Percentiles rank a stretch among this genome's conserved stretches.
phyloP scores from a whole-genome alignment of 2,888 invertebrate genomes.

The Habroteleia sp. region DNA sequence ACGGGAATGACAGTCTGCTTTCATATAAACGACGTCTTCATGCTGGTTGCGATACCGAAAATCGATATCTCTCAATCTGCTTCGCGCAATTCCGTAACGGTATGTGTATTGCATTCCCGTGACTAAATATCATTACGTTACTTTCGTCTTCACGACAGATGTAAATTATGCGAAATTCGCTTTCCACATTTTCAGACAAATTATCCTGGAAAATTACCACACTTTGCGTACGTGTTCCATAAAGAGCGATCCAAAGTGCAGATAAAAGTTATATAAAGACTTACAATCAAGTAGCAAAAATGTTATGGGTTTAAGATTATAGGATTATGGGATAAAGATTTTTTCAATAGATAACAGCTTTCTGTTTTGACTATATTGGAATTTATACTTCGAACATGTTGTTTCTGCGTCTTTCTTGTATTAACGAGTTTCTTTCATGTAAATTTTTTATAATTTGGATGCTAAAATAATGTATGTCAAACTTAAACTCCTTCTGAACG shows the following conservation, averaged over 20 bases:
- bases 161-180: conserved; percentile 24
- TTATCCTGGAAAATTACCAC: conserved; percentile 12
- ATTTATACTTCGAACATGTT: no score
- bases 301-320: no score
- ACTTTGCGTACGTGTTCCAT: neutral
- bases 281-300: neutral
- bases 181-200: conserved; percentile 4
- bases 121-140: conserved; percentile 27
- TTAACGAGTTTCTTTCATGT: no score
- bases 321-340: neutral
- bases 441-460: no score
- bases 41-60: conserved; percentile 30
- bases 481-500: no score
- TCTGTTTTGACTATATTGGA: no score
- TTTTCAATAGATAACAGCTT: no score
- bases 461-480: no score
- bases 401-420: no score
- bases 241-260: neutral
- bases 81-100: conserved; percentile 12
- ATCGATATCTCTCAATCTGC: conserved; percentile 50
- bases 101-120: conserved; percentile 13
- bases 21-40: conserved; percentile 56
- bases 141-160: conserved; percentile 12
- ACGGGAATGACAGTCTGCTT: conserved; percentile 47
- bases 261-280: neutral